Evolutionary conservation across 2,888 invertebrate genomes (phyloP), one percentile per base, ranked within the genome.

Genomic region (Noctua comes): DNA sequence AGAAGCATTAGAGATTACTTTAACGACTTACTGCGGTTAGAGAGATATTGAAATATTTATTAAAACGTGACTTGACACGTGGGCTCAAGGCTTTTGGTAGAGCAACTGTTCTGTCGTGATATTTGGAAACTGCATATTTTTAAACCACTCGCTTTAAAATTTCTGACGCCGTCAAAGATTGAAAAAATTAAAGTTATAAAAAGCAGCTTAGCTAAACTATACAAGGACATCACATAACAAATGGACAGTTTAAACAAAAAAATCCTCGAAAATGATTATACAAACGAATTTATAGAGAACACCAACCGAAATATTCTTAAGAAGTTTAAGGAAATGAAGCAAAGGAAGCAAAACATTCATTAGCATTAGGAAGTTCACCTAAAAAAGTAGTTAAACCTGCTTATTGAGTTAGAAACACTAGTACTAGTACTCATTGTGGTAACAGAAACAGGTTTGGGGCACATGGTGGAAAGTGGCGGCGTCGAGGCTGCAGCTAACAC

Each of bases 381-480:
- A 77, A 82, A 85, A 88, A 82, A 87, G 76, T 71, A 76, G 80
- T 78, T 64, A 64, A 65, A 79, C 87, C 76, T 82, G 82, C 77
- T 84, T 86, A 79, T 83, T 86, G 80, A 87, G 87, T 85, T 90
- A 83, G 83, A 86, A 79, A 72, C 80, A 82, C 74, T 81, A 88
- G 84, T 84, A 76, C 77, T 80, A 88, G 85, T 85, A 68, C 31
- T 83, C 31, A 86, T 64, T 83, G 85, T 82, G 80, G 80, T 59
- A 68, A 69, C 65, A 77, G 72, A 89, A 92, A 94, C 95, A 88
- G 93, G 95, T 95, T 95, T 91, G 90, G 86, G 90, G 90, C 94
- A 93, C 91, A 93, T 94, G 93, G 93, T 94, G 93, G 94, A 94
- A 95, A 94, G 94, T 93, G 91, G 92, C 90, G 83, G 86, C 86